Evolutionary conservation across 92 coral and sea anemone genomes (phyloP), one percentile per base, ranked within the genome.

Genomic region (Anthopleura xanthogrammica): DNA sequence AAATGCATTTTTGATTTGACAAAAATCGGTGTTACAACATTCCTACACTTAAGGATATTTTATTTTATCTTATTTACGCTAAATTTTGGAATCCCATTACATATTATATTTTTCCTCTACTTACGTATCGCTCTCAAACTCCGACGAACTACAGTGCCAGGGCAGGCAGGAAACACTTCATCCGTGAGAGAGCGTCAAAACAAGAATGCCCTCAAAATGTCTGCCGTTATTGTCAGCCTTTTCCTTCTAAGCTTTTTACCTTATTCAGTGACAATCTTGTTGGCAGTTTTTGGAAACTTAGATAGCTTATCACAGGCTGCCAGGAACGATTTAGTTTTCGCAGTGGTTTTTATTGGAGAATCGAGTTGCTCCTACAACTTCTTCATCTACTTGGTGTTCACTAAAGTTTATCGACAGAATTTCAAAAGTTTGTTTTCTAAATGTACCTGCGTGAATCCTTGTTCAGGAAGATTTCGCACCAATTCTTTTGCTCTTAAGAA

Each of bases 311-410:
- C 75, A 19, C 70, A 40, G 22, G 8, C 75, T 16, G 10, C 41
- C 3, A 3, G 16, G 16, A 17, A 60, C 8, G 22, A 80, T 65
- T 56, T 80, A 20, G 7, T 9, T n/a, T 80, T 80, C 23, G 24
- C 83, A 65, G 83, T 75, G 19, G 9, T 12, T 16, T 80, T 80
- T 43, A 60, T 65, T 16, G 83, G 46, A 12, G 52, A 80, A 42
- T 60, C 52, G 58, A 80, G 76, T 42, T 80, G 46, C 4, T 50
- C 60, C 19, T 80, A 80, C 40, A 80, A 80, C 43, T 80, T 60
- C 55, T 80, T 80, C 52, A 43, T 80, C 40, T 80, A 80, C 65
- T 48, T 80, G 19, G 29, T 17, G 19, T 80, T 80, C 76, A 80
- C 70, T 17, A 9, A 80, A 23, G 52, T 80, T 42, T 80, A 80